Evolutionary conservation across 2,888 invertebrate genomes (phyloP).

Genomic region (Drosophila robusta): DNA sequence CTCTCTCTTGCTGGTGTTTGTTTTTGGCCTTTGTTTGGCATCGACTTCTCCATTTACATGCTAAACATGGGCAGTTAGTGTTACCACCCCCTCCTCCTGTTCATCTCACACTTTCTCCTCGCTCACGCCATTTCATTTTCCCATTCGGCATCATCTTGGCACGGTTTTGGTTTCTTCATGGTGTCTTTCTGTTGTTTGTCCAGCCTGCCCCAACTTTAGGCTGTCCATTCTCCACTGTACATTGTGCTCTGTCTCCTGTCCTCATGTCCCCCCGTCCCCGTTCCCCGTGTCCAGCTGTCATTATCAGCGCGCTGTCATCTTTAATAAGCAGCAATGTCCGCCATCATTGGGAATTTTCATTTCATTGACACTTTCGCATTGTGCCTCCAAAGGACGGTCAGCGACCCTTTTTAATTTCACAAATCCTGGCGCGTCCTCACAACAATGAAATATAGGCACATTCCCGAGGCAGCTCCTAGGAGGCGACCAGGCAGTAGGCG

Average conservation of each 20-base stretch:
- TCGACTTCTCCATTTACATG: constrained; percentile 73
- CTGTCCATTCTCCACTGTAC: background rate
- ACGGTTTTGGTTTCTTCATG: constrained; percentile 39
- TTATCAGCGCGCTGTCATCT: constrained; percentile 77
- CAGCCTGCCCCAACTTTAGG: constrained; percentile 43
- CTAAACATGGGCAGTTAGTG: constrained; percentile 61
- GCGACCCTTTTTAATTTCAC: constrained; percentile 82
- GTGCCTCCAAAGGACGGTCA: constrained; percentile 53
- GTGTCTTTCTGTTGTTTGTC: constrained; percentile 14
- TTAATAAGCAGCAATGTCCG: constrained; percentile 78
- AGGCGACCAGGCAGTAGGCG: constrained; percentile 13
- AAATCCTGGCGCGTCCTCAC: constrained; percentile 57
- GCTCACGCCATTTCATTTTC: background rate
- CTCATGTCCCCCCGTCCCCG: background rate
- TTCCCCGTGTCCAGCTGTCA: constrained; percentile 15
- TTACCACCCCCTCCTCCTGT: constrained; percentile 9
- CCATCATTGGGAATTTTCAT: constrained; percentile 72
- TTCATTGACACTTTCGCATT: constrained; percentile 79
- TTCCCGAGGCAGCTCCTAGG: constrained; percentile 9
- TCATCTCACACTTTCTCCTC: constrained; percentile 1
- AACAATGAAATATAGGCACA: constrained; percentile 68
- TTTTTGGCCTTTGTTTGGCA: constrained; percentile 64
- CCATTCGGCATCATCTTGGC: constrained; percentile 25
- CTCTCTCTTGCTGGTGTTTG: constrained; percentile 32
- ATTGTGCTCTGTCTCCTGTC: constrained; percentile 37